Percentiles rank a stretch among this genome's conserved stretches.
Conservation (phyloP, 2,113 vertebrate genomes). For the Lepus timidus region DNA sequence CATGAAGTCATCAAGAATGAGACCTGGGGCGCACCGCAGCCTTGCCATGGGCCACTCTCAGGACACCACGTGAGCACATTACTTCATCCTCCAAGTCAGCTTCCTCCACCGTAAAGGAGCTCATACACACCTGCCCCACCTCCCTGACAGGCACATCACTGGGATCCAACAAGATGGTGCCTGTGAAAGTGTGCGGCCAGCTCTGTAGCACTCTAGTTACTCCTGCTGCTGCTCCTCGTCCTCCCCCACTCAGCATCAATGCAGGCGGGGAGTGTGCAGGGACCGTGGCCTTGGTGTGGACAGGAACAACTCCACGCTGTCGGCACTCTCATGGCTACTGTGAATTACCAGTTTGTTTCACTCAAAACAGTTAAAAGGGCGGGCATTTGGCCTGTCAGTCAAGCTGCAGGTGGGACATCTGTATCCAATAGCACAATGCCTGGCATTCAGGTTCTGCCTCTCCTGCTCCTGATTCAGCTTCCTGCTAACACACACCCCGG, state of each 20-base stretch:
- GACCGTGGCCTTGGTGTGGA: background rate
- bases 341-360: background rate
- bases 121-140: background rate
- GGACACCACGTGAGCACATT: background rate
- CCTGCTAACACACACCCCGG: too few relatives aligned
- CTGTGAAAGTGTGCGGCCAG: background rate
- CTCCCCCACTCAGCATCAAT: background rate
- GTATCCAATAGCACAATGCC: too few relatives aligned
- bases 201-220: background rate
- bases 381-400: too few relatives aligned
- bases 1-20: background rate
- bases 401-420: too few relatives aligned
- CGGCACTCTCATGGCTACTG: background rate
- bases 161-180: background rate
- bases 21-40: background rate
- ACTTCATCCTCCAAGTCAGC: constrained; percentile 1
- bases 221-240: background rate
- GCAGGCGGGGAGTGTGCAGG: background rate
- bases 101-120: background rate
- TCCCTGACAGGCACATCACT: background rate
- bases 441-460: too few relatives aligned
- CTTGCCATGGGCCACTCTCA: background rate
- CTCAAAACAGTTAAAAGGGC: background rate
- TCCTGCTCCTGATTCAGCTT: too few relatives aligned
- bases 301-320: background rate